These are phyloP conservation scores for Himalopsyche kuldschensis DNA, from an alignment of 2,888 invertebrate genomes.

Conservation along the genomic window DNA sequence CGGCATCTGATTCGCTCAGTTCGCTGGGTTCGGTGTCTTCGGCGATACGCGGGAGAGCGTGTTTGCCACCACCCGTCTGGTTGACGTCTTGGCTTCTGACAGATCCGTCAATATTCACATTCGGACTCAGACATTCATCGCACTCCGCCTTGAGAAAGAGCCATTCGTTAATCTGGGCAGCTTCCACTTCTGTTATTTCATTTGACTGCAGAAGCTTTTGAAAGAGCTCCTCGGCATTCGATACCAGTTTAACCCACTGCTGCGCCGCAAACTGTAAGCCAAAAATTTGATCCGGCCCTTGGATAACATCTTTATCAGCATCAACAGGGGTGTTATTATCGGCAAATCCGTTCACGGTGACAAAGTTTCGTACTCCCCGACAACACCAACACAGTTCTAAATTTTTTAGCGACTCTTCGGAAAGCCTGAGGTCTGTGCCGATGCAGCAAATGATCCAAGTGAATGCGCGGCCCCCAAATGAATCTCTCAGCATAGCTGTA, in stretches of 20 bases:
- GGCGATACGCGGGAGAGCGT: constrained; percentile 56
- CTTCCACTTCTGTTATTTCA: constrained; percentile 69
- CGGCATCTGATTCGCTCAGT: constrained; percentile 64
- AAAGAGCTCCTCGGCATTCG: constrained; percentile 83
- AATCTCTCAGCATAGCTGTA: constrained; percentile 71
- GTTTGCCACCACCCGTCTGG: constrained; percentile 53
- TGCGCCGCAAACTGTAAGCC: constrained; percentile 81
- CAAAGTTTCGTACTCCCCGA: constrained; percentile 69
- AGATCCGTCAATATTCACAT: constrained; percentile 45
- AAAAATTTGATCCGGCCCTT: constrained; percentile 49
- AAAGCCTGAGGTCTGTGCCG: constrained; percentile 69
- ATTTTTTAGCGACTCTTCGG: constrained; percentile 70
- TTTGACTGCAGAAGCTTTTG: constrained; percentile 72
- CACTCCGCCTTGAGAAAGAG: constrained; percentile 84
- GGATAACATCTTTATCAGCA: constrained; percentile 46
- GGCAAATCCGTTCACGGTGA: constrained; percentile 71
- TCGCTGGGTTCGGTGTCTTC: constrained; percentile 63
- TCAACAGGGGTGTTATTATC: constrained; percentile 64
- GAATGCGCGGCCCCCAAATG: constrained; percentile 75
- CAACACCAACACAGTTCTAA: constrained; percentile 68
- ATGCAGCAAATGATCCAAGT: constrained; percentile 73
- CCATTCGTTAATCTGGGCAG: constrained; percentile 79
- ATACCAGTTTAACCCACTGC: constrained; percentile 79
- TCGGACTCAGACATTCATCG: constrained; percentile 74
- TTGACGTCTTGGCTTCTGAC: constrained; percentile 46